Base-by-base conservation (phyloP, 2,113 vertebrate species). In the Colistium nudipinnis region DNA sequence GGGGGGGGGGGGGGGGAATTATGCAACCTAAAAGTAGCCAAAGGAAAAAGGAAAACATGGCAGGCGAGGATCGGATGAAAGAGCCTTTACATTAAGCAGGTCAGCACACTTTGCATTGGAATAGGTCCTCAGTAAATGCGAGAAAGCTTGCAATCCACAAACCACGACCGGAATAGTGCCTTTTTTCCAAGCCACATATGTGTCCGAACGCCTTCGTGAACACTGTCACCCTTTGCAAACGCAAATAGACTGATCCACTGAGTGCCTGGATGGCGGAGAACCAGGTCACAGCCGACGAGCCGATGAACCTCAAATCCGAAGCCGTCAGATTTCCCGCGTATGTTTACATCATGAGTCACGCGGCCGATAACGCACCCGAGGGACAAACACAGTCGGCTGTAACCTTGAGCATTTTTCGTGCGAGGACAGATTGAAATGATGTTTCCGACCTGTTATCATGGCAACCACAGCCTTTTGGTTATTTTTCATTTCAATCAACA, bases 401-500 rank as follows among this genome's bases (percentile, higher is more conserved):
- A 48, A 64, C 69, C 53, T 61, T 65, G 22, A 51, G 28, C 11
- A 10, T 54, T 66, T 54, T 49, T 59, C 22, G 13, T 5, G 19
- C 4, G 25, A 59, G 2, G 28, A 39, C 4, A 7, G 8, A 59
- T 59, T 31, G 45, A 45, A 67, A 24, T 48, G 7, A 7, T 78
- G 55, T 72, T 59, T 30, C 12, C 19, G n/a, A 13, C 11, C 33
- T 65, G 30, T 31, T 30, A 3, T 60, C 30, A 27, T 44, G 19
- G 12, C 62, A 49, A 28, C 13, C 6, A 5, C 2, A 30, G 39
- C n/a, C 27, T 14, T 10, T 52, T 4, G 16, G 28, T 30, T 7
- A 75, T 79, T 76, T 71, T 22, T 74, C 56, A 65, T 49, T 80
- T 80, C 16, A 72, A 55, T 44, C 49, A 45, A 24, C 30, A 35